phyloP scores from a whole-genome alignment of 2,888 invertebrate species.

The Ochlodes sylvanus region DNA sequence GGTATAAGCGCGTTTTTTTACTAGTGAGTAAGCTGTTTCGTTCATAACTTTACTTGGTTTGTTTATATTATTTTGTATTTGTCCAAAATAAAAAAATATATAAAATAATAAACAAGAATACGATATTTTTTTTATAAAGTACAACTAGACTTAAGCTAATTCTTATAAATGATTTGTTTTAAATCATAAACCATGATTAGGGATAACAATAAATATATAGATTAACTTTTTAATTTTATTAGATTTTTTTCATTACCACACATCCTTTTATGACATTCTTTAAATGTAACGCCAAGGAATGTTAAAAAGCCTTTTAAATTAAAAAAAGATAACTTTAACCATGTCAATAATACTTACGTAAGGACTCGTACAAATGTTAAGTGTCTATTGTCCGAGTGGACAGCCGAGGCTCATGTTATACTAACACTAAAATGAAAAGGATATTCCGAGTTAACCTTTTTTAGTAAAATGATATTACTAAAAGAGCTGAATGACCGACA shows the following conservation, averaged over 20 bases:
- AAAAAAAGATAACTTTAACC: neutral
- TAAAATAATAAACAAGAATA: too few relatives aligned
- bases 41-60: too few relatives aligned
- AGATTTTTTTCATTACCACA: too few relatives aligned
- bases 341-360: constrained; percentile 33
- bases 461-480: constrained; percentile 7
- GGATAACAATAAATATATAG: too few relatives aligned
- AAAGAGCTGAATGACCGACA: neutral
- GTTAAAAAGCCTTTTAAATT: neutral
- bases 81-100: too few relatives aligned
- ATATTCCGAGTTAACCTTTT: constrained; percentile 57
- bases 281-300: neutral
- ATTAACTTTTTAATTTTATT: too few relatives aligned
- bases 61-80: too few relatives aligned
- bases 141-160: too few relatives aligned
- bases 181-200: too few relatives aligned
- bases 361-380: constrained; percentile 23
- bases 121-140: too few relatives aligned
- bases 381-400: constrained; percentile 30
- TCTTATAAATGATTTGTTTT: too few relatives aligned
- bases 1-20: neutral
- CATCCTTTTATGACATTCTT: neutral
- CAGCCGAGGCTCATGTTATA: constrained; percentile 27
- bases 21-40: too few relatives aligned
- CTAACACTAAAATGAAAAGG: constrained; percentile 38